phyloP scores from a whole-genome alignment of 2,797 vertebrate genomes.

The Diglossa cyanea region DNA sequence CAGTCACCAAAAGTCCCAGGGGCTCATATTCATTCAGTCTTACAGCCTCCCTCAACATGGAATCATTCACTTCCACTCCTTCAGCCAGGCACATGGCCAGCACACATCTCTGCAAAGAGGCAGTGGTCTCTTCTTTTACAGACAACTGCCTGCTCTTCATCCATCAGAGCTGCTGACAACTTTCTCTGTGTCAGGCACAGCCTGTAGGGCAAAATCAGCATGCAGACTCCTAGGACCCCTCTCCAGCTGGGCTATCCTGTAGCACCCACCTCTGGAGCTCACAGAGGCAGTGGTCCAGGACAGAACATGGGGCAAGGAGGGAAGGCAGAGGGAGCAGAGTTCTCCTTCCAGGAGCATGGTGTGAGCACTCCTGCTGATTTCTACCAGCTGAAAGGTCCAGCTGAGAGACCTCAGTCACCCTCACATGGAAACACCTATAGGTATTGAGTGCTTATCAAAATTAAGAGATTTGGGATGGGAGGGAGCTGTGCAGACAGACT shows the following conservation, averaged over 20 bases:
- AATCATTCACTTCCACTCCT: not conserved
- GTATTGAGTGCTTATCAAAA: not conserved
- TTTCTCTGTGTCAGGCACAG: not conserved
- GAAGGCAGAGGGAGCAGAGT: not conserved
- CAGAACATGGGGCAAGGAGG: not conserved
- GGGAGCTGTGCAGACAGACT: not conserved
- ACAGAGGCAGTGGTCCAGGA: not conserved
- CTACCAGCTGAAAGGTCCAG: not conserved
- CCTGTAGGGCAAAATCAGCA: not conserved
- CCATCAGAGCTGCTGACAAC: not conserved
- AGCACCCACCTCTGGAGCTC: not conserved
- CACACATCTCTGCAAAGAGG: slow-evolving; percentile 8
- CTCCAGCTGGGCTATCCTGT: not conserved
- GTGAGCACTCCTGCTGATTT: not conserved
- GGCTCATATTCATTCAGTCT: not conserved
- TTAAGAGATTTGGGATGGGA: not conserved
- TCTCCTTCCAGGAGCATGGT: not conserved
- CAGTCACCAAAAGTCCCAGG: not conserved
- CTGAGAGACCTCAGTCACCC: not conserved
- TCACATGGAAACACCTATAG: not conserved
- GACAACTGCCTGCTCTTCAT: not conserved
- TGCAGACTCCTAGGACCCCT: not conserved
- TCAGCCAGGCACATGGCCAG: slow-evolving; percentile 17
- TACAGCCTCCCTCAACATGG: not conserved
- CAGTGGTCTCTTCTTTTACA: slow-evolving; percentile 19